Conservation (phyloP, 2,113 vertebrate species). For the Anseranas semipalmata region DNA sequence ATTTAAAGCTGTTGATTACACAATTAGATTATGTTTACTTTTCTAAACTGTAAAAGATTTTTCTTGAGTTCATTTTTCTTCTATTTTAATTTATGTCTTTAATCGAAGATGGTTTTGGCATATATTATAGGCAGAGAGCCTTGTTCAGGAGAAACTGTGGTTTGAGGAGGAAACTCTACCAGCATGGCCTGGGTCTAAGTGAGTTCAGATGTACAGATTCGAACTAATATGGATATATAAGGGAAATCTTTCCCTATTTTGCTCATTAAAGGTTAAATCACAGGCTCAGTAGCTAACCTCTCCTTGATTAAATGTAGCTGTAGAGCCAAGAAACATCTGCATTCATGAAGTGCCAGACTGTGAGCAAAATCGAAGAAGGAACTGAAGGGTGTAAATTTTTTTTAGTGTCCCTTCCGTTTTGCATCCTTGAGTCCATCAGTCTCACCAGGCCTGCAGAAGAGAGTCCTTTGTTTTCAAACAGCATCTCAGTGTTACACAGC, state of each 20-base stretch:
- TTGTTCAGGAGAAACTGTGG: background rate
- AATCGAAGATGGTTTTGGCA: background rate
- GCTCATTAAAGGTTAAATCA: background rate
- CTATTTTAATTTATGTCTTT: background rate
- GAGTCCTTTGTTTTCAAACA: background rate
- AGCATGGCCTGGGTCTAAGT: background rate
- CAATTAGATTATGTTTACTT: background rate
- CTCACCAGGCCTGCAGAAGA: background rate
- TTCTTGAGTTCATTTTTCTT: background rate
- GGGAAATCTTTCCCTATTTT: background rate
- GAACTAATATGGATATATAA: background rate
- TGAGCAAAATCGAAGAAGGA: background rate
- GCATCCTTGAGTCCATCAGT: background rate
- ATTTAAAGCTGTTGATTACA: background rate
- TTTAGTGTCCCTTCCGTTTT: background rate
- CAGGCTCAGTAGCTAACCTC: background rate
- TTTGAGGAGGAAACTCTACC: background rate
- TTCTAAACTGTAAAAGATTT: background rate
- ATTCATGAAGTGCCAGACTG: background rate
- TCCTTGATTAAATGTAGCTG: background rate
- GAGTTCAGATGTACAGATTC: slow-evolving; percentile 6
- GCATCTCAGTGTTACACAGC: background rate
- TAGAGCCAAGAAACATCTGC: background rate
- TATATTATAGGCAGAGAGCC: background rate
- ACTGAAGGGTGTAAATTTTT: background rate